phyloP scores from a whole-genome alignment of 2,888 invertebrate genomes.

The Prosapia bicincta region DNA sequence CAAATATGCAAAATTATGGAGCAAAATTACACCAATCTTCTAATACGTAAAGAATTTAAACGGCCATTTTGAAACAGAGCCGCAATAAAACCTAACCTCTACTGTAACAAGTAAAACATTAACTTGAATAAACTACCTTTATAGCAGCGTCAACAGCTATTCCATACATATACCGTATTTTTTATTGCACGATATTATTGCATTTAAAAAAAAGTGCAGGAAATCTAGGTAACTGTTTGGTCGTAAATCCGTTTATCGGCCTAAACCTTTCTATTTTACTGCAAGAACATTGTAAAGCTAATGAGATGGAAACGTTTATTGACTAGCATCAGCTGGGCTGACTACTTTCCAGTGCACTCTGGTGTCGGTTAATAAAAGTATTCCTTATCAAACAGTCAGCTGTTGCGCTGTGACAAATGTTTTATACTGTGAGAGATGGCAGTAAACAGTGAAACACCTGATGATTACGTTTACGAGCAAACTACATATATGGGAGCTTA shows the following conservation, averaged over 20 bases:
- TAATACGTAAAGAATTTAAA: too few relatives aligned
- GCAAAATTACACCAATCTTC: too few relatives aligned
- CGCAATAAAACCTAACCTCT: too few relatives aligned
- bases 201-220: neutral
- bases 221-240: neutral
- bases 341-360: neutral
- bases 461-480: neutral
- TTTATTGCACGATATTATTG: neutral
- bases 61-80: too few relatives aligned
- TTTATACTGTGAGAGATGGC: neutral
- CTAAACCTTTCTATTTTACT: neutral
- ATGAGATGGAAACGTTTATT: neutral
- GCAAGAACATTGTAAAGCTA: neutral
- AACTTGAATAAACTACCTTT: too few relatives aligned
- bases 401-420: neutral
- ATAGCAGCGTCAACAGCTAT: neutral
- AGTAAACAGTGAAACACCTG: neutral
- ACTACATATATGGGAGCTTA: neutral
- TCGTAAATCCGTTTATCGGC: neutral
- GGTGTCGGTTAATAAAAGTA: neutral
- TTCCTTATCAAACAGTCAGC: too few relatives aligned
- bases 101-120: too few relatives aligned
- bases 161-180: neutral
- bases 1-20: too few relatives aligned
- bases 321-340: neutral